Percentiles rank a stretch among this genome's conserved stretches.
Evolutionary conservation across 1,140 invertebrate genomes (phyloP).

Genomic region (Nephotettix cincticeps): DNA sequence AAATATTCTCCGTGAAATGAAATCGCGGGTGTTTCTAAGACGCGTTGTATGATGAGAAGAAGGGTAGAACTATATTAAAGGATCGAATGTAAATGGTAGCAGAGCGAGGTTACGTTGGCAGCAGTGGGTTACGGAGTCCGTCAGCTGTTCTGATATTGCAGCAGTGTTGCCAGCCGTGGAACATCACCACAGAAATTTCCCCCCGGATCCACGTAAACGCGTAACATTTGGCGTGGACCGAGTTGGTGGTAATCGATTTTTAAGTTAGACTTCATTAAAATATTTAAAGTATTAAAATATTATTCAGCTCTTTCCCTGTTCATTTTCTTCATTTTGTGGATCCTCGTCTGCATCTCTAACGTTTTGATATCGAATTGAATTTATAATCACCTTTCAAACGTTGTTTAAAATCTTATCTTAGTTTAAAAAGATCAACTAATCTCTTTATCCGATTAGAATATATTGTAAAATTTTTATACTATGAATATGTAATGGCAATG

Average conservation of each 20-base stretch:
- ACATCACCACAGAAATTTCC: not conserved
- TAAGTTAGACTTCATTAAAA: slow-evolving; percentile 12
- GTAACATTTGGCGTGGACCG: not conserved
- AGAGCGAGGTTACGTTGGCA: not conserved
- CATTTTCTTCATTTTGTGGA: no score
- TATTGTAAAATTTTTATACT: no score
- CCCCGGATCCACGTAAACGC: not conserved
- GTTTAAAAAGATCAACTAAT: no score
- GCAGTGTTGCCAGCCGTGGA: slow-evolving; percentile 1
- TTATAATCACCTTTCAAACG: no score
- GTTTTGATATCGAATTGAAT: no score
- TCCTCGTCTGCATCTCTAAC: no score
- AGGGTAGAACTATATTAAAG: slow-evolving; percentile 6
- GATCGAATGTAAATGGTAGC: slow-evolving; percentile 9
- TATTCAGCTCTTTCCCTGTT: not conserved
- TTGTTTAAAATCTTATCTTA: no score
- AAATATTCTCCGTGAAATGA: no score
- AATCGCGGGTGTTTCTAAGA: no score
- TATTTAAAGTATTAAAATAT: slow-evolving; percentile 15
- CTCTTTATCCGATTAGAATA: no score
- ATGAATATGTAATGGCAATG: no score
- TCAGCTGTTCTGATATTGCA: slow-evolving; percentile 17
- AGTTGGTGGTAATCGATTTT: not conserved
- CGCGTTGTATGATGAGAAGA: not conserved
- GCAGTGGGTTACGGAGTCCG: slow-evolving; percentile 17